Evolutionary conservation across 2,797 vertebrate species (phyloP), one percentile per base, ranked within the genome.

Genomic region (Anomalospiza imberbis): DNA sequence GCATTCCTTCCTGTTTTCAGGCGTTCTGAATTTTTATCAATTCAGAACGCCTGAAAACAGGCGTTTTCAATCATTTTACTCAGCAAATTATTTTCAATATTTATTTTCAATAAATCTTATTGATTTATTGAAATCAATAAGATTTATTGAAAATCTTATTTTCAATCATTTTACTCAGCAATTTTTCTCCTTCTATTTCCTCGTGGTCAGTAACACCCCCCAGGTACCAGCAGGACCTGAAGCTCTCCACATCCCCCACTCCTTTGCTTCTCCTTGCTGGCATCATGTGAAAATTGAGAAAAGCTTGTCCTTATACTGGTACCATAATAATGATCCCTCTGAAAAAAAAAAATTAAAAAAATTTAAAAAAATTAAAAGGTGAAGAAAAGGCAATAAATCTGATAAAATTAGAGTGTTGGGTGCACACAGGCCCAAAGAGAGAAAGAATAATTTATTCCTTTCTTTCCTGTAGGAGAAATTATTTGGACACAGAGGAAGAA

Each of bases 381-480:
- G 3, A 22, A 7, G n/a, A 42, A 66, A 60, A 11, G 21, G 12
- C 31, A 47, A 34, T n/a, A 31, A 81, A n/a, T 31, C 5, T 1
- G 6, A 44, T 34, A 32, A 85, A 88, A 54, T 10, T 9, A 13
- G 17, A 77, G 9, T 9, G 9, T 5, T 73, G 40, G n/a, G n/a
- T 42, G 40, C 19, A 18, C 36, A 2, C 3, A 2, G 44, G 12
- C 29, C 42, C 26, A 26, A 70, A 45, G 0, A 0, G 20, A 16
- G 54, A 55, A n/a, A 75, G 74, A 54, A 67, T 60, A 22, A 80
- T 67, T 67, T 2, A 13, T 47, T 58, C 26, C 21, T 54, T 60
- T 45, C 31, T 61, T 28, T 74, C 54, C 76, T 5, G 0, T 42
- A 47, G 54, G 34, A 74, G 47, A 81, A 88, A 48, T 67, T 42